Conservation (phyloP, 2,113 vertebrate genomes). For the Catharus bicknelli region DNA sequence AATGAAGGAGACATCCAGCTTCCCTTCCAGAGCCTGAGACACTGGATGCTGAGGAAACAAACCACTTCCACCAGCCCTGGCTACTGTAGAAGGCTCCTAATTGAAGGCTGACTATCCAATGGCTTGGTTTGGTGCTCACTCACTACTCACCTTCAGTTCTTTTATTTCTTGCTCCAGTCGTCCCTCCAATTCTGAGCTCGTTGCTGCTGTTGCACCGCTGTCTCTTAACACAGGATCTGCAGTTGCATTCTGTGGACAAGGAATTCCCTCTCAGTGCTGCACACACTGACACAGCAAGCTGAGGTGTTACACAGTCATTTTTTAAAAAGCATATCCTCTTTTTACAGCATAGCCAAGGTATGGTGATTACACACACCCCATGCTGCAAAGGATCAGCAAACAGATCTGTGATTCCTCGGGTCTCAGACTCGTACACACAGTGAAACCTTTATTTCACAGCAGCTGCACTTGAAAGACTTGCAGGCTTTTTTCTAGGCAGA, state of each 20-base stretch:
- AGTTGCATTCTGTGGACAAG: constrained; percentile 63
- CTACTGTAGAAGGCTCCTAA: rapidly evolving
- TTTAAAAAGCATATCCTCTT: background rate
- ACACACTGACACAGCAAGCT: rapidly evolving
- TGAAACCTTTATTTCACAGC: background rate
- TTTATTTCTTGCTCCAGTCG: constrained; percentile 79
- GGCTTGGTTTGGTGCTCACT: background rate
- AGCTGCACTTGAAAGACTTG: background rate
- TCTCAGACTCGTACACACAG: background rate
- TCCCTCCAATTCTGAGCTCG: constrained; percentile 75
- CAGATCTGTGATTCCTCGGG: rapidly evolving
- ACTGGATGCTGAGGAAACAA: background rate
- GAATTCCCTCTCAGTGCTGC: background rate
- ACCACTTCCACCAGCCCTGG: background rate
- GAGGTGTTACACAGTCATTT: rapidly evolving
- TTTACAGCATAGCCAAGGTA: background rate
- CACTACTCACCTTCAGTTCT: constrained; percentile 81
- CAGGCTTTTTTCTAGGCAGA: background rate
- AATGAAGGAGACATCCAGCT: background rate
- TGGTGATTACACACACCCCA: rapidly evolving
- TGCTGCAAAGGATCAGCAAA: background rate
- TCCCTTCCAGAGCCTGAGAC: background rate
- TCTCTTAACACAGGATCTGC: constrained; percentile 23
- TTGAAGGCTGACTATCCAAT: background rate
- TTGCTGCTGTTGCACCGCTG: constrained; percentile 18